Percentiles rank a stretch among this genome's conserved stretches.
Conservation (phyloP, 2,797 vertebrate genomes). For the Eospalax fontanierii region DNA sequence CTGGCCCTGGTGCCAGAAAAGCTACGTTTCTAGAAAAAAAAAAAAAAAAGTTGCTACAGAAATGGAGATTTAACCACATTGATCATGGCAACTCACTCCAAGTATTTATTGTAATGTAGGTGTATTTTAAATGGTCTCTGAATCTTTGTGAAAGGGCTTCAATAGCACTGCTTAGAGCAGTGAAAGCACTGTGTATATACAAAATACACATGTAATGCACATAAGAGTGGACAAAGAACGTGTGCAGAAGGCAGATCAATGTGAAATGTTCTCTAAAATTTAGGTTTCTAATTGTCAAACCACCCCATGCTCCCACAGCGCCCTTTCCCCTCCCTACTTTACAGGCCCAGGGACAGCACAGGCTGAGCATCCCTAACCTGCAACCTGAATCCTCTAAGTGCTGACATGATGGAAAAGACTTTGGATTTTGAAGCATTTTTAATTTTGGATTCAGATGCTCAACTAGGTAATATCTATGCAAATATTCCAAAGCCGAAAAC, state of each 20-base stretch:
- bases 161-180: constrained; percentile 4
- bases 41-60: too few species aligned
- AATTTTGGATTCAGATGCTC: neutral
- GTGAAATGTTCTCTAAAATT: constrained; percentile 35
- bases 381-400: neutral
- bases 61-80: constrained; percentile 15
- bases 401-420: neutral
- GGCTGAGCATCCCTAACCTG: neutral
- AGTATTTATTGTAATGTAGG: neutral
- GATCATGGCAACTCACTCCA: neutral
- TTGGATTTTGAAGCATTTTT: neutral
- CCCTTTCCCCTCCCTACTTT: neutral
- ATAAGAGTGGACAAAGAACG: neutral
- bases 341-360: neutral
- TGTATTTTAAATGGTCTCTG: neutral
- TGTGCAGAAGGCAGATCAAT: constrained; percentile 34
- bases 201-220: neutral
- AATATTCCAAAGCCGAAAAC: neutral
- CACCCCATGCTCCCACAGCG: neutral
- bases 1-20: neutral
- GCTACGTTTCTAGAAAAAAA: too few species aligned
- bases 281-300: too few species aligned
- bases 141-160: constrained; percentile 3
- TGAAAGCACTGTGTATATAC: neutral
- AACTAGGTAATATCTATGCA: neutral